These are phyloP conservation scores for Alfaro cultratus DNA, from an alignment of 2,797 vertebrate species.

Conservation along the genomic window DNA sequence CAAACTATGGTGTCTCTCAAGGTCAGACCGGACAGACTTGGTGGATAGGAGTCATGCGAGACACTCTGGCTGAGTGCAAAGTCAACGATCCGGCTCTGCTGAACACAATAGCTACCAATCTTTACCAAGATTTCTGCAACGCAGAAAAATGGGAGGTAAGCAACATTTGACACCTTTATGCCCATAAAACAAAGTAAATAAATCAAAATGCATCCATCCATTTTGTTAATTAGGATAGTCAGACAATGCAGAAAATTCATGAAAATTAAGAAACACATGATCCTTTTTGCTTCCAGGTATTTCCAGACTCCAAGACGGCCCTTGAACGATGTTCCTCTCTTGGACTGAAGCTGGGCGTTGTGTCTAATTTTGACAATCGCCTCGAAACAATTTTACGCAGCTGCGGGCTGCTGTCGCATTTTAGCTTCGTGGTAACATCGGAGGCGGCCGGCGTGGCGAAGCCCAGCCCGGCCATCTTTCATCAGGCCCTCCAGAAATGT, in stretches of 20 bases:
- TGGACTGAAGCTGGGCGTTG: constrained; percentile 85
- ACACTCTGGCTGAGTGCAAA: constrained; percentile 85
- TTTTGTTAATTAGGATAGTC: too few relatives aligned
- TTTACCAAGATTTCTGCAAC: constrained; percentile 86
- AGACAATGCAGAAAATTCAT: not conserved
- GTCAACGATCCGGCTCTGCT: constrained; percentile 76
- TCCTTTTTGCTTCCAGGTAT: constrained; percentile 66
- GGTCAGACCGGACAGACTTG: constrained; percentile 87
- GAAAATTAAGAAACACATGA: not conserved
- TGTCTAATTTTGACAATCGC: constrained; percentile 94
- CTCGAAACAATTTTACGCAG: constrained; percentile 82
- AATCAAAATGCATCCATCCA: not conserved
- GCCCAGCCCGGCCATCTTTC: constrained; percentile 86
- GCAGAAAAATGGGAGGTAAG: constrained; percentile 88
- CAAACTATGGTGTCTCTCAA: constrained; percentile 86
- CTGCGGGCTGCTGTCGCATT: constrained; percentile 84
- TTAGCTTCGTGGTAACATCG: constrained; percentile 90
- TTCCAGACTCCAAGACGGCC: constrained; percentile 83
- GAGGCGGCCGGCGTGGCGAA: constrained; percentile 87
- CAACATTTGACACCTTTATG: not conserved
- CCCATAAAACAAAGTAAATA: not conserved
- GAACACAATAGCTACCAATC: constrained; percentile 77
- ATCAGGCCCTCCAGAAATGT: constrained; percentile 80
- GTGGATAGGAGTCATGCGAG: constrained; percentile 86
- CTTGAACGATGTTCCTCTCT: constrained; percentile 79